Base-by-base conservation (phyloP, 2,797 vertebrate genomes). In the Cephalopachus bancanus region DNA sequence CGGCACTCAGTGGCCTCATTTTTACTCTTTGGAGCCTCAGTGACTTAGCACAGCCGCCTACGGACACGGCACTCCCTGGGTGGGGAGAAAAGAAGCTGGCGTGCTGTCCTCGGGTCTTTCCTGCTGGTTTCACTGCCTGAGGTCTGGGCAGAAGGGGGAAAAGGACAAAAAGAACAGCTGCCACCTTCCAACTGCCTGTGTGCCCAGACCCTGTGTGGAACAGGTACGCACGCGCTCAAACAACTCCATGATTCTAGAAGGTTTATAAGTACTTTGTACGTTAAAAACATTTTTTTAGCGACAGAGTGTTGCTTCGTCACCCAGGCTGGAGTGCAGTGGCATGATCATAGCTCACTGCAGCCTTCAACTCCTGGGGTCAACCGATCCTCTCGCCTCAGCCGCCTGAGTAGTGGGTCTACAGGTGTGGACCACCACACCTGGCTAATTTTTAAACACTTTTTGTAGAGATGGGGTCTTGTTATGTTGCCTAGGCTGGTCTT, bases 91-190 rank as follows among this genome's bases (percentile, higher is more conserved):
- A 94, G 64, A 69, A 83, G 85, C 53, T n/a, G 16, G 76, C 15
- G 24, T 30, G 26, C 11, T 78, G 84, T 74, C 91, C 91, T 88
- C 37, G 64, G 74, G 51, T 69, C 51, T 28, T 76, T 30, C 19
- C 26, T 71, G 20, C 15, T n/a, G 17, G 44, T 85, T 67, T 55
- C 16, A 84, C 59, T 9, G 83, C 69, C 71, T 83, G 85, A 74
- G n/a, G 24, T 91, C n/a, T 91, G 49, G 60, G 37, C 44, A 72
- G 67, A 93, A 90, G 95, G 69, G 14, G 57, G 12, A 9, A 80
- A 86, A 97, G 72, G 22, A 10, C 22, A 76, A 71, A 69, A 53
- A 30, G 19, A 83, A 86, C 3, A 74, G 15, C 76, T 49, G 51
- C 7, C 4, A 37, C 59, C 57, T 60, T 92, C 80, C 19, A 10